Evolutionary conservation across 2,113 vertebrate species (phyloP), one percentile per base, ranked within the genome.

Genomic region (Promerops cafer): DNA sequence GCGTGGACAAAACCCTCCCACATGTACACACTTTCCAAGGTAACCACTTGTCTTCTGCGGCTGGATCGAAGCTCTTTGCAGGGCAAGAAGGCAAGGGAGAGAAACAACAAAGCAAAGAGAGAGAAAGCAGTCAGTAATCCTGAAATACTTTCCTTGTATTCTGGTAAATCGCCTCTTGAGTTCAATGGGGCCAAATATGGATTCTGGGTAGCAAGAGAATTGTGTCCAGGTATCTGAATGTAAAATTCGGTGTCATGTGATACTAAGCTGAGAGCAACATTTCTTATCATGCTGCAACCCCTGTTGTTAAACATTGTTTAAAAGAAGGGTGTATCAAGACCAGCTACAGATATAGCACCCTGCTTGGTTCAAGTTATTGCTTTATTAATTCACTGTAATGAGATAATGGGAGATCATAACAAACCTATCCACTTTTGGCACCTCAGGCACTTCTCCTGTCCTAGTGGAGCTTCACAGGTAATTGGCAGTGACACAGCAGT

Each of bases 351-450:
- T 42, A 53, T 3, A 80, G 30, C 37, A 44, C 15, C 24, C 35
- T 84, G 35, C 71, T 84, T 70, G 27, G 24, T 44, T 84, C 33
- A 75, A 47, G 52, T 61, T 89, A 72, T 18, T 81, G 56, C 56
- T 95, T 90, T 84, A 77, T 88, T 93, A 89, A 84, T 90, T 95
- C 22, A 44, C 33, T 71, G 37, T 84, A 82, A 93, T 79, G 79
- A 84, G n/a, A 30, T 89, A 90, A 96, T 76, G 72, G 72, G 45
- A 78, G 45, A 90, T 76, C 49, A 72, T 57, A 79, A 69, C 79
- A 78, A 93, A 92, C 10, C 9, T 39, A 53, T 19, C 22, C 61
- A 53, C 78, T 80, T 88, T 22, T 23, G 68, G 56, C 39, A 74
- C 52, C 47, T 90, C 30, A 45, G 3, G 77, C 17, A 3, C n/a